Base-by-base conservation (phyloP, 1,140 invertebrate genomes). In the Leptonema lineaticorne region DNA sequence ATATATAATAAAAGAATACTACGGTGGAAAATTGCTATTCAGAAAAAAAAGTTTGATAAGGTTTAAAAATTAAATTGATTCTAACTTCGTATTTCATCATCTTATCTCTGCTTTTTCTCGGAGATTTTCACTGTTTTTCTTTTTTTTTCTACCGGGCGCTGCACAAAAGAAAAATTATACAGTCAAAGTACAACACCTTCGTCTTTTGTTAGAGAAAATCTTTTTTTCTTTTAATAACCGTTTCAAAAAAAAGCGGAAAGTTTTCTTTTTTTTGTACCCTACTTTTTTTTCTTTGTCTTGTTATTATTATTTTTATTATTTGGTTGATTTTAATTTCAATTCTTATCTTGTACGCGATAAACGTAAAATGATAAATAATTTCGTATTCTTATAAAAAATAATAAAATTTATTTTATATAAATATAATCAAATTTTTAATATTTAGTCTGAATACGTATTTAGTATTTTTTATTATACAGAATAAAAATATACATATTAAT, bases 81-180 rank as follows among this genome's bases (percentile, higher is more conserved):
- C 16, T n/a, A 48, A 48, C 46, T 48, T 48, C n/a, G n/a, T n/a
- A n/a, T n/a, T n/a, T n/a, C n/a, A n/a, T n/a, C n/a, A n/a, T n/a
- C n/a, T n/a, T n/a, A n/a, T n/a, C n/a, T n/a, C n/a, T n/a, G n/a
- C n/a, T n/a, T n/a, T n/a, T n/a, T n/a, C n/a, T n/a, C n/a, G n/a
- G n/a, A n/a, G n/a, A n/a, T n/a, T n/a, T n/a, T n/a, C n/a, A n/a
- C n/a, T n/a, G n/a, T n/a, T 48, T 11, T n/a, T 2, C 46, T 48
- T 48, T 48, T 48, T 48, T 48, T 20, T 8, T 48, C n/a, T 22
- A 16, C 29, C 18, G n/a, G 7, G 16, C 46, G 20, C 46, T 6
- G 46, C n/a, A 48, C 20, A 48, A 48, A 48, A 48, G 46, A 48
- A 48, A 48, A 48, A 48, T 48, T 48, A 48, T 48, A 48, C 20